These are phyloP conservation scores for Pinctada fucata DNA, from an alignment of 2,888 invertebrate genomes.

Conservation along the genomic window DNA sequence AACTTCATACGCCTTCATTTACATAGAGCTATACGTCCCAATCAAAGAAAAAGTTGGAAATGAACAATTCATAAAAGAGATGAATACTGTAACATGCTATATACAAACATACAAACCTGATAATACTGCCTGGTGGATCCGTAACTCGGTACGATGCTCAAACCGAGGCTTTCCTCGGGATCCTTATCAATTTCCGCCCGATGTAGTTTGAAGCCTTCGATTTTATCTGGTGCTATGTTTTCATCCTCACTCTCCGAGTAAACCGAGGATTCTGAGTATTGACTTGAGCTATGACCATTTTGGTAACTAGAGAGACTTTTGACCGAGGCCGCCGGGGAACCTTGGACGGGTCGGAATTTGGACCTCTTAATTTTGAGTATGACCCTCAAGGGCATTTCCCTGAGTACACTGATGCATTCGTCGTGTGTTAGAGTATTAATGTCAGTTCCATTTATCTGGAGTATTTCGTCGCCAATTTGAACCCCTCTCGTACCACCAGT, in stretches of 20 bases:
- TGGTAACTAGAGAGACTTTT: slow-evolving; percentile 1
- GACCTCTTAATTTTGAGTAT: slow-evolving; percentile 59
- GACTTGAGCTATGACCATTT: neutral
- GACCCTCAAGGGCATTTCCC: slow-evolving; percentile 82
- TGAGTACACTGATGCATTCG: slow-evolving; percentile 93
- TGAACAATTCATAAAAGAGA: too few relatives aligned
- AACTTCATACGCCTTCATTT: too few relatives aligned
- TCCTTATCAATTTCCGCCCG: slow-evolving; percentile 58
- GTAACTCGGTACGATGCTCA: slow-evolving; percentile 71
- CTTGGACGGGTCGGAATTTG: slow-evolving; percentile 26
- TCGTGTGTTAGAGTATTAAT: slow-evolving; percentile 87
- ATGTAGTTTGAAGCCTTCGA: slow-evolving; percentile 56
- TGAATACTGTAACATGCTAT: too few relatives aligned
- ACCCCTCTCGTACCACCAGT: slow-evolving; percentile 77
- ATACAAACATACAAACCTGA: slow-evolving; percentile 58
- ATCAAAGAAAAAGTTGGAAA: too few relatives aligned
- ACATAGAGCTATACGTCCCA: too few relatives aligned
- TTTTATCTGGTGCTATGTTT: slow-evolving; percentile 12
- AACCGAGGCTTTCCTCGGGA: slow-evolving; percentile 64
- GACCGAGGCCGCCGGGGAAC: slow-evolving; percentile 14
- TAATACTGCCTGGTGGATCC: slow-evolving; percentile 66
- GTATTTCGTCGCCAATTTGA: slow-evolving; percentile 91
- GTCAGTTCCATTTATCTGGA: slow-evolving; percentile 89
- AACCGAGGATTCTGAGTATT: slow-evolving; percentile 15
- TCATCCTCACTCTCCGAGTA: slow-evolving; percentile 56